Evolutionary conservation across 2,888 invertebrate species (phyloP), one percentile per base, ranked within the genome.

Genomic region (Tyria jacobaeae): DNA sequence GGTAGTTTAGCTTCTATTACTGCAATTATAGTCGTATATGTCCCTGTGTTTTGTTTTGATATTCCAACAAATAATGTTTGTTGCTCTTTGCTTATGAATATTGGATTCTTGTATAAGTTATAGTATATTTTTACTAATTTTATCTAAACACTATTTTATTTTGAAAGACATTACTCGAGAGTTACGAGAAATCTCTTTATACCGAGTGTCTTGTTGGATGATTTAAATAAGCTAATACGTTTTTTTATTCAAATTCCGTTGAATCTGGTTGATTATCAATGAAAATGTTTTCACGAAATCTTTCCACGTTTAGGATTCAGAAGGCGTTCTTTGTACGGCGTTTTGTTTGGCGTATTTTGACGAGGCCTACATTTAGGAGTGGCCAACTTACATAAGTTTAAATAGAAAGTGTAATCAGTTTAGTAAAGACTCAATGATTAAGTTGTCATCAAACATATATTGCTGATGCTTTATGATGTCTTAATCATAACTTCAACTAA

Each of bases 1-100:
- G 84, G 80, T 73, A 79, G 79, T 78, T 80, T 70, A 80, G 76
- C 72, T 67, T 83, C 76, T 74, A 79, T 79, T 75, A 71, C 73
- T 79, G 73, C 82, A 82, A 81, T 80, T 80, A 80, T 75, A 75
- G 73, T 72, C 65, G 54, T 64, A 39, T 60, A 64, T 69, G 62
- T 68, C 66, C 52, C 64, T 62, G 64, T 65, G 66, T 71, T 67
- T 72, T 57, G 71, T 70, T 76, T 68, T 71, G 68, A 64, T 76
- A 63, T 51, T 41, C 9, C n/a, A 24, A 48, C 62, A 39, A 58
- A 58, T 35, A 44, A 44, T 48, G 21, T 44, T 34, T 21, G 7
- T 55, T 21, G 44, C 25, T 44, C 17, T 27, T 21, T 31, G 14
- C 14, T 24, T 25, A 37, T n/a, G 27, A 12, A n/a, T 49, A 10